Base-by-base conservation (phyloP, 2,113 vertebrate genomes). In the Laticauda colubrina region DNA sequence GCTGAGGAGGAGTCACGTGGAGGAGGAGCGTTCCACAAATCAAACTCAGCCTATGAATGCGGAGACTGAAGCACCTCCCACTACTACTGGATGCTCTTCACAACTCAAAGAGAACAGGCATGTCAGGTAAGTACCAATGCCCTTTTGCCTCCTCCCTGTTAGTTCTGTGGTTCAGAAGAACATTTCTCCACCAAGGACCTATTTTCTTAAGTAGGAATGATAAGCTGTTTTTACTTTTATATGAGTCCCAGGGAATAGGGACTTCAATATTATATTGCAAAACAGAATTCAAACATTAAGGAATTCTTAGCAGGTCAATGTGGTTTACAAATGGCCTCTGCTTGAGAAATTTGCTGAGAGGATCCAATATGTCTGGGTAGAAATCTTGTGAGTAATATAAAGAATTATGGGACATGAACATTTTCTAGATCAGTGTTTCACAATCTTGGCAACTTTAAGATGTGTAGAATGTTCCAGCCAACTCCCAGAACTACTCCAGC, bases 171-270 rank as follows among this genome's bases (percentile, higher is more conserved):
- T 90, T 85, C 2, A 14, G 81, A 88, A 53, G 43, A 53, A 24
- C 43, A 45, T 89, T 91, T 18, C 26, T 92, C 85, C 89, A 93
- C 61, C 94, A 96, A 96, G 90, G 88, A 56, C 91, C 14, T 5
- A 89, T 95, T 95, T 93, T 93, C 93, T 64, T 69, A 86, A 64
- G 34, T 9, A 81, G 54, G 81, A 88, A 57, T 39, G 51, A 69
- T 59, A n/a, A 54, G 1, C 29, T 89, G 89, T 89, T 91, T 94
- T 91, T 85, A 61, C 93, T 92, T 91, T 85, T 90, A 93, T 87
- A 61, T 90, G 93, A 75, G 57, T 92, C 93, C 43, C 51, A 54
- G 89, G 20, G 20, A 89, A 21, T 1, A 87, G 34, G 7, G 39
- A 43, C 53, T 85, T 29, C 45, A 51, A 51, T 51, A 51, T 51